A percentile compares a stretch with the other conserved stretches of the same genome.
Evolutionary conservation across 1,140 invertebrate genomes (phyloP).

Genomic region (Drosophila sturtevanti): DNA sequence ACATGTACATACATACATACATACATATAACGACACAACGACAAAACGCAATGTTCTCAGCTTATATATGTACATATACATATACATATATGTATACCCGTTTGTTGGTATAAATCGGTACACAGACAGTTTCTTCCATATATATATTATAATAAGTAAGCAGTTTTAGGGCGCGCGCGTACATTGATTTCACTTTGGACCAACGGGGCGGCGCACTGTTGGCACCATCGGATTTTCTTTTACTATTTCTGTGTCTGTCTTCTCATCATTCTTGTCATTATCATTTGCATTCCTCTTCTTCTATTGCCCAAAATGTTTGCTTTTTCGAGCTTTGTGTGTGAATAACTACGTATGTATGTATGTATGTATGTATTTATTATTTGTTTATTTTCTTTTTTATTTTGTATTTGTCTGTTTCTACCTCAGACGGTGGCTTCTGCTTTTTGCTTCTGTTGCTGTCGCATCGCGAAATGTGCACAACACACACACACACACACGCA

Average conservation of each 20-base stretch:
- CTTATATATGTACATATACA: no score
- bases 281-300: not conserved
- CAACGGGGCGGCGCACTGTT: conserved; percentile 38
- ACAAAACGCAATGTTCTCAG: not conserved
- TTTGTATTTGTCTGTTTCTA: conserved; percentile 14
- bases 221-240: not conserved
- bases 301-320: conserved; percentile 19
- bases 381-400: conserved; percentile 51
- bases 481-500: conserved; percentile 28
- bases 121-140: not conserved
- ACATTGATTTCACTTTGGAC: conserved; percentile 37
- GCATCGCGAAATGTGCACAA: conserved; percentile 17
- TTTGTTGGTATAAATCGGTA: no score
- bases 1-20: not conserved
- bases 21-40: not conserved
- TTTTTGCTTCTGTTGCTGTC: conserved; percentile 4
- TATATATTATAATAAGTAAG: conserved; percentile 4
- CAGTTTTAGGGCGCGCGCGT: conserved; percentile 1
- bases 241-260: not conserved
- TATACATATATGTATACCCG: no score
- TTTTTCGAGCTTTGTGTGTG: not conserved
- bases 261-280: not conserved
- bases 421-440: conserved; percentile 12
- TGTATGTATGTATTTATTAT: conserved; percentile 49
- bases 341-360: no score